Evolutionary conservation across 2,797 vertebrate genomes (phyloP).

Genomic region (Helostoma temminkii): DNA sequence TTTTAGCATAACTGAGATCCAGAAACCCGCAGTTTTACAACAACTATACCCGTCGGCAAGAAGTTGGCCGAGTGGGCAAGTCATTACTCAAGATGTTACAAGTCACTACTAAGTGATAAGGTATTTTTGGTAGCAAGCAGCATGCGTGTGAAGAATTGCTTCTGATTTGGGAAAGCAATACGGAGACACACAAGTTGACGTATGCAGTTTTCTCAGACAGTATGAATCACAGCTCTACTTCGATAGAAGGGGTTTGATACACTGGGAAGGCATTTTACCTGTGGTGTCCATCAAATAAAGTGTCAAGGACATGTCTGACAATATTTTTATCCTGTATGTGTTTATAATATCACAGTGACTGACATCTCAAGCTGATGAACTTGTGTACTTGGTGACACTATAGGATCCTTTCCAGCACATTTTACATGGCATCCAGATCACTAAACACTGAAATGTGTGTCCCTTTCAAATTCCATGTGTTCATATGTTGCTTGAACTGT

Average conservation of each 20-base stretch:
- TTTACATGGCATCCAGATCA: not conserved
- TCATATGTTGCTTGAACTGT: not conserved
- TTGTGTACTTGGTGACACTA: conserved; percentile 5
- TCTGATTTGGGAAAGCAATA: conserved; percentile 42
- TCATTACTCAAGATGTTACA: conserved; percentile 61
- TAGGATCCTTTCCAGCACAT: not conserved
- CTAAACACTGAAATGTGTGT: not conserved
- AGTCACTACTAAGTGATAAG: conserved; percentile 66
- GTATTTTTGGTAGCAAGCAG: conserved; percentile 60
- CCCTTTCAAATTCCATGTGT: not conserved
- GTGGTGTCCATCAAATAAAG: not conserved
- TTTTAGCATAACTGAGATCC: conserved; percentile 69
- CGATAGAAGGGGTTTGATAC: conserved; percentile 2
- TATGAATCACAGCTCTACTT: conserved; percentile 23
- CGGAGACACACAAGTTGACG: not conserved
- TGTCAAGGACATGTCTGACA: conserved; percentile 3
- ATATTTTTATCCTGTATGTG: conserved; percentile 13
- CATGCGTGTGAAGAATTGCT: conserved; percentile 47
- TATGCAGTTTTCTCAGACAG: conserved; percentile 1
- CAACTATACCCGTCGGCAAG: conserved; percentile 60
- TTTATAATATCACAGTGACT: not conserved
- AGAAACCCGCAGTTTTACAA: conserved; percentile 71
- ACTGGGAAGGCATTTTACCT: conserved; percentile 22
- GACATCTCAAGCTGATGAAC: conserved; percentile 13
- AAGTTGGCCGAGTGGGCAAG: conserved; percentile 60